Evolutionary conservation across 2,797 vertebrate genomes (phyloP), one percentile per base, ranked within the genome.

Genomic region (Anguilla pacifica): DNA sequence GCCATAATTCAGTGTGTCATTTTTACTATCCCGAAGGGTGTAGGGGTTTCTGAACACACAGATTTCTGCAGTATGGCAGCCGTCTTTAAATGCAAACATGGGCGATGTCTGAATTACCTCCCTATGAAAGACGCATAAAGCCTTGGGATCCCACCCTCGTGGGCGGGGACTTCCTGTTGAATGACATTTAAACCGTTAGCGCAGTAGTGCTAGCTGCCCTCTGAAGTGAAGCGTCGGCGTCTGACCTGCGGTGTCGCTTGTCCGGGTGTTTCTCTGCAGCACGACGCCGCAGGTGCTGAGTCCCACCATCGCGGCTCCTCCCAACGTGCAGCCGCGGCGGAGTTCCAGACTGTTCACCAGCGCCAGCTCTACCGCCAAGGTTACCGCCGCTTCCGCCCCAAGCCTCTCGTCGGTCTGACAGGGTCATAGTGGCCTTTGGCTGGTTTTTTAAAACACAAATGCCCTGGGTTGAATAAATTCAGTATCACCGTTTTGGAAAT

Each of bases 341-440:
- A 99, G 98, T 93, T 98, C 98, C 85, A 96, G 98, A 93, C 96
- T 99, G 15, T 99, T 99, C 86, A 98, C 98, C 86, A 99, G 98
- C 90, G 98, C 99, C 91, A 99, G 98, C 91, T 99, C 98, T 61
- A 99, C 98, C 89, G 97, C 98, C 92, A 99, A 99, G 98, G 98
- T 99, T 35, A 96, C 70, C n/a, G 9, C 10, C 15, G 10, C 17
- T 77, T 77, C 35, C 19, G 31, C 9, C 35, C 15, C 9, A 15
- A 17, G 13, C 31, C 15, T 35, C 9, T 39, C 9, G 4, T 10
- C 13, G 35, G n/a, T 35, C 22, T 15, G 39, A 77, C 72, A 35
- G 72, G 2, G 2, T 31, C 9, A 1, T n/a, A 31, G 6, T 9
- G n/a, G 1, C 9, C 9, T 70, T 28, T 17, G 2, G 4, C n/a